phyloP scores from a whole-genome alignment of 2,888 invertebrate genomes.

The Campopleginae sp. region DNA sequence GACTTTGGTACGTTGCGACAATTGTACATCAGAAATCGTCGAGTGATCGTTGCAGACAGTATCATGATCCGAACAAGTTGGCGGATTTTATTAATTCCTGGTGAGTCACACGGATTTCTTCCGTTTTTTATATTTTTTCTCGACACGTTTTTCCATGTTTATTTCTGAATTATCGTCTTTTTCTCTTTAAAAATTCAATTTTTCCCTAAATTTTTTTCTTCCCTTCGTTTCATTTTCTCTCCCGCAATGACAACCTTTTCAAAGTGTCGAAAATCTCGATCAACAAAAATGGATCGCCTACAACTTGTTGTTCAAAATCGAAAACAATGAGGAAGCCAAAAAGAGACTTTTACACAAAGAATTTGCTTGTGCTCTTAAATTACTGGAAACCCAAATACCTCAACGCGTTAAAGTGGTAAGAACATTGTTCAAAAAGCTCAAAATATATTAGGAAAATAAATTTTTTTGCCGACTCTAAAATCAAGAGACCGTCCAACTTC shows the following conservation, averaged over 20 bases:
- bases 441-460: not conserved
- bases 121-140: not conserved
- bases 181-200: not conserved
- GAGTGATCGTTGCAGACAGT: conserved; percentile 53
- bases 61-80: conserved; percentile 48
- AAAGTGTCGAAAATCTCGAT: conserved; percentile 43
- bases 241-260: conserved; percentile 10
- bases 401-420: conserved; percentile 50
- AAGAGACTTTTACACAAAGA: conserved; percentile 66
- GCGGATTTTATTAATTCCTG: conserved; percentile 50
- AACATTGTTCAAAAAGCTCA: not conserved
- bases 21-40: conserved; percentile 69
- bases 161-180: not conserved
- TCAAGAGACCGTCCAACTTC: not conserved
- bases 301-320: conserved; percentile 71
- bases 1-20: conserved; percentile 80
- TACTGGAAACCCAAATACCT: conserved; percentile 69
- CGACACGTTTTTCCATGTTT: conserved; percentile 13
- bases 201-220: not conserved
- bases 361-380: conserved; percentile 69
- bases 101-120: conserved; percentile 50
- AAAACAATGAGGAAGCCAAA: conserved; percentile 58
- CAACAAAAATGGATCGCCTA: conserved; percentile 75
- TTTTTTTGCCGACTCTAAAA: not conserved
- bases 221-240: not conserved